Evolutionary conservation across 1,140 invertebrate genomes (phyloP).

Genomic region (Metaphire vulgaris): DNA sequence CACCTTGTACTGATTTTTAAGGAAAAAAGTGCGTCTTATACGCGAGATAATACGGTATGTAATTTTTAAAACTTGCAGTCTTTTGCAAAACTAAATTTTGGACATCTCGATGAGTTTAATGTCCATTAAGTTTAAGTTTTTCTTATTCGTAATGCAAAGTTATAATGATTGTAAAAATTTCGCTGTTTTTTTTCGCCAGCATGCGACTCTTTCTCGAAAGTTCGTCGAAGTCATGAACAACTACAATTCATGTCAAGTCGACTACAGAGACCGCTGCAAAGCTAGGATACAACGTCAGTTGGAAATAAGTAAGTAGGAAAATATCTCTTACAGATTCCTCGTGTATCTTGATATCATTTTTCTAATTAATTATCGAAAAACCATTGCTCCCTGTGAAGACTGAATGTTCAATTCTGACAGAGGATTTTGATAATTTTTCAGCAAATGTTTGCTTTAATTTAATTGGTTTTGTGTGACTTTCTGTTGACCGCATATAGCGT

Average conservation of each 20-base stretch:
- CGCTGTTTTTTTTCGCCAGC: slow-evolving; percentile 57
- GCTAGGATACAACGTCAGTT: slow-evolving; percentile 96
- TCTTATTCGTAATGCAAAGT: background rate
- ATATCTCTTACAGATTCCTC: too few relatives aligned
- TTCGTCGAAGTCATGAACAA: slow-evolving; percentile 99
- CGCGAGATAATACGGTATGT: background rate
- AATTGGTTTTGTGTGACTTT: too few relatives aligned
- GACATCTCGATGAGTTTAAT: background rate
- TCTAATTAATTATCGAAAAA: too few relatives aligned
- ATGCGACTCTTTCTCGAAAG: slow-evolving; percentile 92
- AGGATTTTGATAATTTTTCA: too few relatives aligned
- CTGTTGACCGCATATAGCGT: too few relatives aligned
- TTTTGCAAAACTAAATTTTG: background rate
- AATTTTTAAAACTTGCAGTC: background rate
- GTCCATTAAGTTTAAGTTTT: background rate
- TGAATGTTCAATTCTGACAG: too few relatives aligned
- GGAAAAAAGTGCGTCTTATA: too few relatives aligned
- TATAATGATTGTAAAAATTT: slow-evolving; percentile 31
- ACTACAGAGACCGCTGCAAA: slow-evolving; percentile 98
- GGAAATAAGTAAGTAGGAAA: slow-evolving; percentile 97
- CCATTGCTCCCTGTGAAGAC: too few relatives aligned
- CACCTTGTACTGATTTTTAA: too few relatives aligned
- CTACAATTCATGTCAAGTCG: slow-evolving; percentile 98
- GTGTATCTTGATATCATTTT: too few relatives aligned
- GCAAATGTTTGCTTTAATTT: too few relatives aligned